Evolutionary conservation across 2,888 invertebrate species (phyloP).

Genomic region (Erannis defoliaria): DNA sequence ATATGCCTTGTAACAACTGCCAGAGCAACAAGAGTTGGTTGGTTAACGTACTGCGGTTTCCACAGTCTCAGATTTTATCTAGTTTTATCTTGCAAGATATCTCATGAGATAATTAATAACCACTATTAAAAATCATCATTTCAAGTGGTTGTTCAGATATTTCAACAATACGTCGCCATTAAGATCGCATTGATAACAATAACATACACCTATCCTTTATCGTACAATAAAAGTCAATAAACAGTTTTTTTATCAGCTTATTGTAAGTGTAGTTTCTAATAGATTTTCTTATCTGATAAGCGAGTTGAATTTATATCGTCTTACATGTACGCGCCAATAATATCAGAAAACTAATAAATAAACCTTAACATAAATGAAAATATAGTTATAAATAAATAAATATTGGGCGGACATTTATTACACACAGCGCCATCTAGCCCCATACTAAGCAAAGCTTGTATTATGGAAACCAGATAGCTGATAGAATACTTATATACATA

Average conservation of each 20-base stretch:
- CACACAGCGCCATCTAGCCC: no score
- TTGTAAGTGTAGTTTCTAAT: slow-evolving; percentile 58
- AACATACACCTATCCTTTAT: slow-evolving; percentile 26
- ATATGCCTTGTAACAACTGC: slow-evolving; percentile 31
- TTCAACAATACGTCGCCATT: slow-evolving; percentile 22
- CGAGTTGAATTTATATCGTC: slow-evolving; percentile 57
- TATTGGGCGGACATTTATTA: no score
- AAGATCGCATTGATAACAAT: slow-evolving; percentile 28
- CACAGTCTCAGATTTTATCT: background rate
- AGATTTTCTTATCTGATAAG: slow-evolving; percentile 63
- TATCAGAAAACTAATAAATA: slow-evolving; percentile 19
- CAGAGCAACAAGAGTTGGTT: background rate
- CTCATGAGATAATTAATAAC: background rate
- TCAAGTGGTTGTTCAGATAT: slow-evolving; percentile 2
- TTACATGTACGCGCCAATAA: slow-evolving; percentile 33
- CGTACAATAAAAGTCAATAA: slow-evolving; percentile 58
- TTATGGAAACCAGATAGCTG: no score
- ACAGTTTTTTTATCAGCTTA: slow-evolving; percentile 60
- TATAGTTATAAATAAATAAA: no score
- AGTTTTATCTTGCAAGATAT: slow-evolving; percentile 11
- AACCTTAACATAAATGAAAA: no score
- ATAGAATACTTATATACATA: no score
- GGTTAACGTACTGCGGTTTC: slow-evolving; percentile 9
- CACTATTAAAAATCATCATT: slow-evolving; percentile 5
- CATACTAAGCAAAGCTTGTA: no score